Percentiles rank a stretch among this genome's conserved stretches.
These are phyloP conservation scores for Bombus waltoni DNA, from an alignment of 1,140 invertebrate species.

Conservation along the genomic window DNA sequence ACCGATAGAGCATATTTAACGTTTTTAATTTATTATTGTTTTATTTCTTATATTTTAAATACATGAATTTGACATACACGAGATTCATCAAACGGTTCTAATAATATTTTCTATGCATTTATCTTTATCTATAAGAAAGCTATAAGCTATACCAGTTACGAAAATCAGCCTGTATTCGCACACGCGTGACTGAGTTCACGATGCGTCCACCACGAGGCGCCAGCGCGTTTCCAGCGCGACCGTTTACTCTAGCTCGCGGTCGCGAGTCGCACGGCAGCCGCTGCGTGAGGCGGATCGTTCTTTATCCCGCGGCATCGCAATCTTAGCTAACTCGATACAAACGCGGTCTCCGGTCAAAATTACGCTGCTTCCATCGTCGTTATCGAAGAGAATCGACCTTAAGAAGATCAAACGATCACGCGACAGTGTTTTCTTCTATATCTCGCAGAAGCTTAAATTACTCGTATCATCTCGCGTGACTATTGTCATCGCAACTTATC, in stretches of 20 bases:
- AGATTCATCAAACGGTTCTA: neutral
- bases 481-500: neutral
- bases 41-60: neutral
- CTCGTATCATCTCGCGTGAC: neutral
- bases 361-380: neutral
- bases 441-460: neutral
- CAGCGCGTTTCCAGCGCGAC: conserved; percentile 29
- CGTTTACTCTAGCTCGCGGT: conserved; percentile 11
- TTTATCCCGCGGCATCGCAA: too few species aligned
- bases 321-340: neutral
- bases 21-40: neutral
- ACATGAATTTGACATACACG: too few species aligned
- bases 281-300: neutral
- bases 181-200: conserved; percentile 26
- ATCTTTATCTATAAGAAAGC: neutral
- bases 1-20: neutral
- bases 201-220: conserved; percentile 51
- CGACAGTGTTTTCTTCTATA: neutral
- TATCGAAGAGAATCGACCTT: neutral
- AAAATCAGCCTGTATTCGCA: conserved; percentile 26
- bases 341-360: neutral
- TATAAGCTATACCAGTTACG: neutral
- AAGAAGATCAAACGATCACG: too few species aligned
- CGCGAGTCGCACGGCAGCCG: conserved; percentile 37
- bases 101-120: neutral